Evolutionary conservation across 2,113 vertebrate genomes (phyloP).

Genomic region (Acrocephalus kingi): DNA sequence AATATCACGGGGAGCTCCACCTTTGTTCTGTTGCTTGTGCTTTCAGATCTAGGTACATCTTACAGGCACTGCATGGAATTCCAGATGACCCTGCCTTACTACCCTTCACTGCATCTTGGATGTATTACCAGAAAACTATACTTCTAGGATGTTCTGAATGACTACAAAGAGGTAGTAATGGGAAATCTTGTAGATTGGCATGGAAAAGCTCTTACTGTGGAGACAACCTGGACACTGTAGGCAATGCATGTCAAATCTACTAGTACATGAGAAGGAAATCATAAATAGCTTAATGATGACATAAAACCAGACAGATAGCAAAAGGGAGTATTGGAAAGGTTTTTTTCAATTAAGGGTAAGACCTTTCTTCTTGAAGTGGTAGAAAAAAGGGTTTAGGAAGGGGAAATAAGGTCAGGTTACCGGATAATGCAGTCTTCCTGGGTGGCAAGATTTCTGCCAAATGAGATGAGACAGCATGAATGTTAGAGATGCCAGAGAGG

Average conservation of each 20-base stretch:
- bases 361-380: background rate
- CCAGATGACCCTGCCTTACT: background rate
- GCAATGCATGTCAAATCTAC: background rate
- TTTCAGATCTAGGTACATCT: background rate
- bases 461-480: background rate
- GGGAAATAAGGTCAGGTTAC: background rate
- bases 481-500: background rate
- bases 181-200: background rate
- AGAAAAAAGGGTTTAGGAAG: background rate
- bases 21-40: rapidly evolving
- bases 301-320: background rate
- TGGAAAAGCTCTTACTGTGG: background rate
- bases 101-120: background rate
- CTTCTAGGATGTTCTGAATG: background rate
- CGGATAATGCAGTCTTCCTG: background rate
- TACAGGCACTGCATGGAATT: background rate
- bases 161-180: background rate
- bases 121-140: background rate
- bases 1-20: background rate
- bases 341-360: background rate
- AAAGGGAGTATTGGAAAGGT: background rate
- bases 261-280: background rate
- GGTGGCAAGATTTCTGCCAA: background rate
- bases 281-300: background rate
- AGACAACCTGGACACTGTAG: background rate